Evolutionary conservation across 1,140 invertebrate species (phyloP).

Genomic region (Drosophila punjabiensis): DNA sequence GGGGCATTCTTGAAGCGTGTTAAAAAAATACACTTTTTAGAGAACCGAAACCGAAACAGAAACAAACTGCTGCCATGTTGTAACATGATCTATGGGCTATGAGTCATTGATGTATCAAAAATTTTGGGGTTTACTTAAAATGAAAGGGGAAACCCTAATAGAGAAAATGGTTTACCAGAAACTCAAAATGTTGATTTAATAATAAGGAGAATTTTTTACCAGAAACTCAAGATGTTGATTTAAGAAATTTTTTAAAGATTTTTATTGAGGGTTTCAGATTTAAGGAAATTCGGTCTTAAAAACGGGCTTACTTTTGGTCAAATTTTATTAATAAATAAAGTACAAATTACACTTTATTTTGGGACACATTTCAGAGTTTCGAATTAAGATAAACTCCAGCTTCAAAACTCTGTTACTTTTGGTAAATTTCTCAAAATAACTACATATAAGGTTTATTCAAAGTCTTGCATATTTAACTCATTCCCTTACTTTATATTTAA

Average conservation of each 20-base stretch:
- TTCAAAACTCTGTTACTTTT: no score
- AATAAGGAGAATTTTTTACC: no score
- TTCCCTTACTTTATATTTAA: conserved; percentile 1
- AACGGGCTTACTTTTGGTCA: not conserved
- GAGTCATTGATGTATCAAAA: conserved; percentile 1
- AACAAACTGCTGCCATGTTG: conserved; percentile 10
- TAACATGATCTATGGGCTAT: conserved; percentile 20
- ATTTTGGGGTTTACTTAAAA: conserved; percentile 1
- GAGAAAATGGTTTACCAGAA: not conserved
- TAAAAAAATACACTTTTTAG: conserved; percentile 33
- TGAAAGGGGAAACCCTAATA: not conserved
- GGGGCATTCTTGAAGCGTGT: conserved; percentile 33
- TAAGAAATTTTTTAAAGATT: not conserved
- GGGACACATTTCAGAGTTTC: not conserved
- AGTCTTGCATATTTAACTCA: no score
- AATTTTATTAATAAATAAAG: not conserved
- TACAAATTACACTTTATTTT: not conserved
- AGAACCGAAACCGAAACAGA: conserved; percentile 15
- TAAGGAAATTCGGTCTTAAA: not conserved
- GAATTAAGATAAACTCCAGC: no score
- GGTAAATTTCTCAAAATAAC: no score
- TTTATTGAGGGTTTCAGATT: not conserved
- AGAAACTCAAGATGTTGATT: no score
- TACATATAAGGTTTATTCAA: no score
- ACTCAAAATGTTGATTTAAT: not conserved